Percentiles rank a stretch among this genome's conserved stretches.
Evolutionary conservation across 2,797 vertebrate genomes (phyloP).

Genomic region (Nannoperca obscura): DNA sequence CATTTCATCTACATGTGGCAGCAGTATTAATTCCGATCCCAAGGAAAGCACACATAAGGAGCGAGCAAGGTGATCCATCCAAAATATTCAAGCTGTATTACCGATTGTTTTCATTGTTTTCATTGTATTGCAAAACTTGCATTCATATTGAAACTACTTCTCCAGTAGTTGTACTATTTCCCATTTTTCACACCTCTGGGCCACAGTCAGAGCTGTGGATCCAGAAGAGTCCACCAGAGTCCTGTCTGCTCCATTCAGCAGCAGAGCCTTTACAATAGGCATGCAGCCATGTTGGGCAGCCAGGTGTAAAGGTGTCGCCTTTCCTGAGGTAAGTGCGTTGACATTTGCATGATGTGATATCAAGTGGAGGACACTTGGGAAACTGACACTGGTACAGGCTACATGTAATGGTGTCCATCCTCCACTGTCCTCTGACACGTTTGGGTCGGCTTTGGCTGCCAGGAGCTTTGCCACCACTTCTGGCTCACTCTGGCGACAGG

Average conservation of each 20-base stretch:
- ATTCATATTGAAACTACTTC: slow-evolving; percentile 12
- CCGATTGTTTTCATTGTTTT: not conserved
- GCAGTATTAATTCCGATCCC: slow-evolving; percentile 19
- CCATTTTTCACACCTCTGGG: slow-evolving; percentile 77
- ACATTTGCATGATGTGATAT: slow-evolving; percentile 84
- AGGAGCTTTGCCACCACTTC: slow-evolving; percentile 82
- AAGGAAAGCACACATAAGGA: slow-evolving; percentile 5
- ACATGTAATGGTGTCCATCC: slow-evolving; percentile 90
- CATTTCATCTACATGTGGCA: slow-evolving; percentile 14
- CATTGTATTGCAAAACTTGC: not conserved
- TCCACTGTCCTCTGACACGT: slow-evolving; percentile 76
- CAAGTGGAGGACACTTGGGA: slow-evolving; percentile 84
- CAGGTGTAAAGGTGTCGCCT: slow-evolving; percentile 87
- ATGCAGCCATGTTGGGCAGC: slow-evolving; percentile 83
- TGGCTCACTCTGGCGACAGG: slow-evolving; percentile 82
- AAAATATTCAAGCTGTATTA: not conserved
- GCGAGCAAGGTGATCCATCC: not conserved
- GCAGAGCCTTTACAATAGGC: slow-evolving; percentile 86
- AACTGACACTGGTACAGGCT: slow-evolving; percentile 82
- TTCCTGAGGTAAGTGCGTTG: slow-evolving; percentile 81
- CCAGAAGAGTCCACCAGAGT: slow-evolving; percentile 78
- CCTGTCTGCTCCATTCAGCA: slow-evolving; percentile 83
- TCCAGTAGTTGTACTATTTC: slow-evolving; percentile 81
- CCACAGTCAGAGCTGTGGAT: slow-evolving; percentile 84
- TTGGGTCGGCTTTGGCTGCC: slow-evolving; percentile 82